These are phyloP conservation scores for Amyelois transitella DNA, from an alignment of 1,140 invertebrate species.

Conservation along the genomic window DNA sequence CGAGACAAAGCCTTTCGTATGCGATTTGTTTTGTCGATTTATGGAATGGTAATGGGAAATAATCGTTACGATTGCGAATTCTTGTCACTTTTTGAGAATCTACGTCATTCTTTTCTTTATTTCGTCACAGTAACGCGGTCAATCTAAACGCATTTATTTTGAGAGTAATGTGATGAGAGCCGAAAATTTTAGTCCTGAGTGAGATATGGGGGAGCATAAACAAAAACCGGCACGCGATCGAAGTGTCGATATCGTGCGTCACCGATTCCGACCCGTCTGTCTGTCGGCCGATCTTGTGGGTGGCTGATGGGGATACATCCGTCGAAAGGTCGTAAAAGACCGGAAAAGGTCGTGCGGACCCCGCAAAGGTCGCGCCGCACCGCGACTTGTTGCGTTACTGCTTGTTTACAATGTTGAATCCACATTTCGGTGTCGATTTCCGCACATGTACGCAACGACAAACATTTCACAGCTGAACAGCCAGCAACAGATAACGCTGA, in stretches of 20 bases:
- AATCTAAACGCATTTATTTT: not conserved
- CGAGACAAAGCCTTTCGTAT: not conserved
- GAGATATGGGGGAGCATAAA: too few relatives aligned
- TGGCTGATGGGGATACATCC: conserved; percentile 11
- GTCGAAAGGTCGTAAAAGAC: conserved; percentile 37
- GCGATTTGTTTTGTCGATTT: not conserved
- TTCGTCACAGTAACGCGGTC: not conserved
- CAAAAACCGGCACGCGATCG: too few relatives aligned
- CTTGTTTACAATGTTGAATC: conserved; percentile 40
- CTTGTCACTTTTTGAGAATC: conserved; percentile 8
- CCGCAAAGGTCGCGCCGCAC: conserved; percentile 12
- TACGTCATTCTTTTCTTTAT: conserved; percentile 2
- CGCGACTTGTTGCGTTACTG: conserved; percentile 51
- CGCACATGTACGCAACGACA: conserved; percentile 19
- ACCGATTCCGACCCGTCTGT: not conserved
- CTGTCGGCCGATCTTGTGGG: conserved; percentile 11
- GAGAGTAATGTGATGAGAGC: not conserved
- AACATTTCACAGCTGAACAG: conserved; percentile 19
- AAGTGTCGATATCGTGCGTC: conserved; percentile 10
- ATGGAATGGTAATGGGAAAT: too few relatives aligned
- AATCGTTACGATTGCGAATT: conserved; percentile 1
- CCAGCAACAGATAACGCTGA: conserved; percentile 14
- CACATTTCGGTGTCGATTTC: conserved; percentile 28
- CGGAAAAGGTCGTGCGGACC: conserved; percentile 33
- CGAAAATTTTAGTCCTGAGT: not conserved